Conservation (phyloP, 2,113 vertebrate genomes). For the Pachycephala philippinensis region DNA sequence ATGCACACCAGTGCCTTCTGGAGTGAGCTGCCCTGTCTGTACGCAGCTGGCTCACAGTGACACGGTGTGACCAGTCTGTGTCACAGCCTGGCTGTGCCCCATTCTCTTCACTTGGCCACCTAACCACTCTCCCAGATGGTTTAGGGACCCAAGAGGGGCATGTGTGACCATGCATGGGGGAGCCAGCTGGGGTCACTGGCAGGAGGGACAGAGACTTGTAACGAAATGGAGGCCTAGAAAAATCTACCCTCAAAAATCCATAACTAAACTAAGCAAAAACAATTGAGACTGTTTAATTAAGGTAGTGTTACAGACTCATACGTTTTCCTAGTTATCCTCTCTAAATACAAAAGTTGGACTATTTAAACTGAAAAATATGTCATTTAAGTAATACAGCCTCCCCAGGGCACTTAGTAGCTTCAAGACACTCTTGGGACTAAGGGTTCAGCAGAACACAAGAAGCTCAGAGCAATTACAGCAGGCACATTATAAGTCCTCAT, state of each 20-base stretch:
- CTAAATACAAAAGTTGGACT: not conserved
- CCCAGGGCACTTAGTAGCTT: not conserved
- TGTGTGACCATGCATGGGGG: not conserved
- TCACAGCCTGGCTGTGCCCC: not conserved
- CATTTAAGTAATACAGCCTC: not conserved
- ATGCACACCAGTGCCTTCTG: not conserved
- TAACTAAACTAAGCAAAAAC: not conserved
- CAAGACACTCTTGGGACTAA: not conserved
- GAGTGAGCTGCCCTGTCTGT: not conserved
- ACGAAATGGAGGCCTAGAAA: not conserved
- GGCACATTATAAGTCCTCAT: not conserved
- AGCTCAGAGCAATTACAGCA: not conserved
- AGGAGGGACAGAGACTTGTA: not conserved
- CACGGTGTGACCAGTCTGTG: too few relatives aligned
- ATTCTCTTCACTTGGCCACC: not conserved
- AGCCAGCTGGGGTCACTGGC: not conserved
- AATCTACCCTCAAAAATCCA: not conserved
- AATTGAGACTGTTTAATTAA: not conserved
- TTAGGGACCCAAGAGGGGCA: not conserved
- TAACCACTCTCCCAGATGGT: not conserved
- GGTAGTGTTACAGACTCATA: fast-evolving
- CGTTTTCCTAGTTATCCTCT: not conserved
- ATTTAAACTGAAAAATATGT: not conserved
- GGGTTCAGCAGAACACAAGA: not conserved
- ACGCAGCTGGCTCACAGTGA: not conserved